A percentile compares a stretch with the other conserved stretches of the same genome.
These are phyloP conservation scores for Calosoma granatense DNA, from an alignment of 1,140 invertebrate species.

Conservation along the genomic window DNA sequence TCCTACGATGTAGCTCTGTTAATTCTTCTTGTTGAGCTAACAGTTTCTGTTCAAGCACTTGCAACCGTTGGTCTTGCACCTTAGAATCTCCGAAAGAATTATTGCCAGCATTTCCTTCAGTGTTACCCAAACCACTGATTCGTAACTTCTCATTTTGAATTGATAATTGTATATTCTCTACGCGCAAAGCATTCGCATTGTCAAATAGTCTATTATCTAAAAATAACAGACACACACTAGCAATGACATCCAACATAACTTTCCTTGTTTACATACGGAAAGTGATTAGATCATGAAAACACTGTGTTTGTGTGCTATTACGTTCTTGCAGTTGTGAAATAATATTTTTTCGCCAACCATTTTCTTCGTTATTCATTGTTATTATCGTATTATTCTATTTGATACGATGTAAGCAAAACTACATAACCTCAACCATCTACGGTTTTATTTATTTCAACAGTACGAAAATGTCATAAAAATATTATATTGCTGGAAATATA, in stretches of 20 bases:
- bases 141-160: constrained; percentile 74
- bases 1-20: constrained; percentile 75
- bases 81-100: constrained; percentile 26
- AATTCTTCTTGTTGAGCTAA: constrained; percentile 83
- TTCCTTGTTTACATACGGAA: constrained; percentile 43
- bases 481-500: too few relatives aligned
- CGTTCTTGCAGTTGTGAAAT: constrained; percentile 44
- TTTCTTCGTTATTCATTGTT: constrained; percentile 7
- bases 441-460: not conserved
- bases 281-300: constrained; percentile 51
- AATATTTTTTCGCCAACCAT: constrained; percentile 45
- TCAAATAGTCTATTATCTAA: constrained; percentile 83
- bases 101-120: constrained; percentile 22
- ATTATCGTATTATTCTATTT: not conserved
- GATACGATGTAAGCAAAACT: not conserved
- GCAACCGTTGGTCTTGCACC: constrained; percentile 40
- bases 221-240: constrained; percentile 32
- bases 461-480: too few relatives aligned
- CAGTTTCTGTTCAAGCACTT: constrained; percentile 73
- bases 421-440: not conserved
- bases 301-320: constrained; percentile 44
- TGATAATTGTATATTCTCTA: constrained; percentile 74
- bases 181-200: constrained; percentile 60
- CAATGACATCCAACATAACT: too few relatives aligned
- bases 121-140: constrained; percentile 36